Conservation (phyloP, 2,888 invertebrate genomes). For the Machimus atricapillus region DNA sequence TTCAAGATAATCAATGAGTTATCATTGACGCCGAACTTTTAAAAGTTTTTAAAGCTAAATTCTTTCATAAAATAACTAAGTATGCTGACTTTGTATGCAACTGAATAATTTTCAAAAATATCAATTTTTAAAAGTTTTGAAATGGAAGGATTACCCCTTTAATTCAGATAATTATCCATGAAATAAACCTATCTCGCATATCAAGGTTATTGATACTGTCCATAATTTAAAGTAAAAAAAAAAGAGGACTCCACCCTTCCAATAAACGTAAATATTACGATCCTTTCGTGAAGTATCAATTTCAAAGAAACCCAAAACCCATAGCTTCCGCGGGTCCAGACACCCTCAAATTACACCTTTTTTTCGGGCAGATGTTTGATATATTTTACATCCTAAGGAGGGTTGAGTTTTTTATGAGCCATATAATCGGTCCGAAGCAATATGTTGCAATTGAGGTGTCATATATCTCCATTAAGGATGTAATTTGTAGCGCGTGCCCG, state of each 20-base stretch:
- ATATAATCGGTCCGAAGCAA: conserved; percentile 13
- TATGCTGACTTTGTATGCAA: too few species aligned
- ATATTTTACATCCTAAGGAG: neutral
- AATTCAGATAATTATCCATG: neutral
- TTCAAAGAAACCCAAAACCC: neutral
- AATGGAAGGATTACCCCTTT: neutral
- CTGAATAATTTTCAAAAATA: too few species aligned
- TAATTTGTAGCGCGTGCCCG: conserved; percentile 30
- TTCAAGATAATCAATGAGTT: too few species aligned
- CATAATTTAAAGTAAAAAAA: neutral
- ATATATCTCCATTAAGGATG: conserved; percentile 22
- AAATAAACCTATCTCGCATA: neutral
- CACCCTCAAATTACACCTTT: neutral
- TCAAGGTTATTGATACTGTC: neutral
- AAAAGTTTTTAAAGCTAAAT: too few species aligned
- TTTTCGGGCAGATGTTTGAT: neutral
- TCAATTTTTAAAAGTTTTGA: too few species aligned
- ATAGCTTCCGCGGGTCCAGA: conserved; percentile 13
- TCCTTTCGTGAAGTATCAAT: neutral
- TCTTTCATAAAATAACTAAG: too few species aligned
- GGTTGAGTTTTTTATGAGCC: conserved; percentile 8
- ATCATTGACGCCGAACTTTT: too few species aligned
- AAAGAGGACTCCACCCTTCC: neutral
- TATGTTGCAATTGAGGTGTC: conserved; percentile 31
- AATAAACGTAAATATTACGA: neutral